Conservation (phyloP, 2,797 vertebrate species). For the Poliocrania exsul region DNA sequence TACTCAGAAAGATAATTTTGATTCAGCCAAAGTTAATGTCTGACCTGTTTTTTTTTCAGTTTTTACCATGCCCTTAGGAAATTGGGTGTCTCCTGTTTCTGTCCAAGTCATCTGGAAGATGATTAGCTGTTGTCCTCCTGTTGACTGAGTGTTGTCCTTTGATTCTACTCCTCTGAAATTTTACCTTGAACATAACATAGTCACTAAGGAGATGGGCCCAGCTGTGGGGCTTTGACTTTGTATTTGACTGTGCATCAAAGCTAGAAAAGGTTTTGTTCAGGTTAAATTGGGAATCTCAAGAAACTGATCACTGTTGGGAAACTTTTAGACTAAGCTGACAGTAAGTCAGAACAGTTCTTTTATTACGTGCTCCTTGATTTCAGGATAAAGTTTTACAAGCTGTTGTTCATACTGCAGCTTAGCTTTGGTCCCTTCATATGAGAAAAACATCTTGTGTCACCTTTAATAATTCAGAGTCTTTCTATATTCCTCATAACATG, state of each 20-base stretch:
- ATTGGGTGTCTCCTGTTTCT: not conserved
- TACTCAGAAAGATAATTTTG: not conserved
- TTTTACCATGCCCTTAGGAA: not conserved
- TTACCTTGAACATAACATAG: not conserved
- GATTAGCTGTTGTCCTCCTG: not conserved
- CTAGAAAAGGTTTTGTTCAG: not conserved
- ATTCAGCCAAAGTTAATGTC: not conserved
- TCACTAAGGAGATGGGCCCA: not conserved
- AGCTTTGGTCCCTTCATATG: not conserved
- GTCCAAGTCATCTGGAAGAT: not conserved
- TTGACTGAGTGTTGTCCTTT: not conserved
- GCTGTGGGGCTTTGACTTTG: not conserved
- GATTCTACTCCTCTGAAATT: not conserved
- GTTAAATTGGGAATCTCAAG: not conserved
- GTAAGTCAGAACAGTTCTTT: not conserved
- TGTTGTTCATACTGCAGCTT: not conserved
- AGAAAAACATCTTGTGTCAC: not conserved
- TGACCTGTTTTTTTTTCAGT: rapidly evolving
- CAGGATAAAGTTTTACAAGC: not conserved
- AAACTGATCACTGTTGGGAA: not conserved
- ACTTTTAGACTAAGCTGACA: not conserved
- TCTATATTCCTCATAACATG: not conserved
- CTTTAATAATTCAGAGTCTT: not conserved
- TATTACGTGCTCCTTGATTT: not conserved
- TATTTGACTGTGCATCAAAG: not conserved